These are phyloP conservation scores for Vulpes ferrilata DNA, from an alignment of 2,113 vertebrate genomes.

Conservation along the genomic window DNA sequence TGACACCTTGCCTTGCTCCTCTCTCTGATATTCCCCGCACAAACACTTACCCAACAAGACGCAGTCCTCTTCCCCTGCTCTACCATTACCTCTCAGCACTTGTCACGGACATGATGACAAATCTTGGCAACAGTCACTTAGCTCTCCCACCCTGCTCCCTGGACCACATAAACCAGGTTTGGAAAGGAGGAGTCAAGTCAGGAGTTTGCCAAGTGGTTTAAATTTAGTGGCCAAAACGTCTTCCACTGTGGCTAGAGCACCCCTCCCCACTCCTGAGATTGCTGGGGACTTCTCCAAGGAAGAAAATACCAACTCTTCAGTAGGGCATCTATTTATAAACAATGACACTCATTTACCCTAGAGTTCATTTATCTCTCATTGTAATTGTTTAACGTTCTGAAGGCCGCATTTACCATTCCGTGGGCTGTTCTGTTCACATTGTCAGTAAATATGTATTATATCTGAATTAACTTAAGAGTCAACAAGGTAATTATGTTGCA, in stretches of 20 bases:
- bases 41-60: neutral
- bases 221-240: neutral
- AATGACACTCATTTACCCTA: neutral
- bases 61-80: neutral
- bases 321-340: neutral
- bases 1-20: neutral
- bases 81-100: neutral
- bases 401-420: neutral
- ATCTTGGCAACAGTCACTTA: neutral
- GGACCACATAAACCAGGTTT: neutral
- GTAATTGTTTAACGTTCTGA: neutral
- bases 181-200: neutral
- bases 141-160: neutral
- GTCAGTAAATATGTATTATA: neutral
- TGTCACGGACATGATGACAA: neutral
- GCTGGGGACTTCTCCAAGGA: neutral
- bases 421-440: neutral
- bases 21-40: neutral
- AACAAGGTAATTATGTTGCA: neutral
- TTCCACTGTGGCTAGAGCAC: neutral
- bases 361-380: neutral
- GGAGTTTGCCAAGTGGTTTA: neutral
- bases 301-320: slow-evolving; percentile 17
- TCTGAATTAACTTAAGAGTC: slow-evolving; percentile 25
- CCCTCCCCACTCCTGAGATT: neutral